A percentile compares a stretch with the other conserved stretches of the same genome.
Conservation (phyloP, 2,888 invertebrate genomes). For the Glaucopsyche alexis region DNA sequence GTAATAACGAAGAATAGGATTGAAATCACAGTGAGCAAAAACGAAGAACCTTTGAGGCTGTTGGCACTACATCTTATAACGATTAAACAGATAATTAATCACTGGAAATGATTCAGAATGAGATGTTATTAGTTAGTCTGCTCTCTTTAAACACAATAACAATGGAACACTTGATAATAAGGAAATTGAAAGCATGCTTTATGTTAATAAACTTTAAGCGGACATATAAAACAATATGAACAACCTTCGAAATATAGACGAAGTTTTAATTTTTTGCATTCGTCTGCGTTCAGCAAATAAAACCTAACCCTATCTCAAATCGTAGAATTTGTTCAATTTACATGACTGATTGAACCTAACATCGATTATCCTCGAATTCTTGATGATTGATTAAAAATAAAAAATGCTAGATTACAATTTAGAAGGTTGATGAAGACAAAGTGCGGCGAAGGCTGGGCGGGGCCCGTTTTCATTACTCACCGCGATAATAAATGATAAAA, state of each 20-base stretch:
- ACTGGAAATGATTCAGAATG: conserved; percentile 79
- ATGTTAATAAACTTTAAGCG: not conserved
- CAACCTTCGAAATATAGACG: not conserved
- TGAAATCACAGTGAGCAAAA: conserved; percentile 38
- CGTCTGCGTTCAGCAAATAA: not conserved
- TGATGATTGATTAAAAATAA: conserved; percentile 56
- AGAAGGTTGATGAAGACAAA: conserved; percentile 72
- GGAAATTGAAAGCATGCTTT: not conserved
- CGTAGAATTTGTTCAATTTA: not conserved
- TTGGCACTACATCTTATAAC: conserved; percentile 80
- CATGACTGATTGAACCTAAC: conserved; percentile 12
- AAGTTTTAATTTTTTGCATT: not conserved
- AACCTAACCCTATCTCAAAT: not conserved
- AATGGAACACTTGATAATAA: conserved; percentile 45
- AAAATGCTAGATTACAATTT: conserved; percentile 53
- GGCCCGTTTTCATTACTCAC: conserved; percentile 77
- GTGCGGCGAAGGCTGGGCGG: conserved; percentile 71
- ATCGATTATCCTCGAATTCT: conserved; percentile 35
- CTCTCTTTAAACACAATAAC: conserved; percentile 79
- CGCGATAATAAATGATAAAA: conserved; percentile 78
- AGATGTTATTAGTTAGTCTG: conserved; percentile 80
- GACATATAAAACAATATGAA: not conserved
- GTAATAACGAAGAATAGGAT: conserved; percentile 39
- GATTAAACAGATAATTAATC: conserved; percentile 81
- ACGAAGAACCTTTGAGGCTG: conserved; percentile 61